Conservation (phyloP, 2,113 vertebrate species). For the Aepyceros melampus region DNA sequence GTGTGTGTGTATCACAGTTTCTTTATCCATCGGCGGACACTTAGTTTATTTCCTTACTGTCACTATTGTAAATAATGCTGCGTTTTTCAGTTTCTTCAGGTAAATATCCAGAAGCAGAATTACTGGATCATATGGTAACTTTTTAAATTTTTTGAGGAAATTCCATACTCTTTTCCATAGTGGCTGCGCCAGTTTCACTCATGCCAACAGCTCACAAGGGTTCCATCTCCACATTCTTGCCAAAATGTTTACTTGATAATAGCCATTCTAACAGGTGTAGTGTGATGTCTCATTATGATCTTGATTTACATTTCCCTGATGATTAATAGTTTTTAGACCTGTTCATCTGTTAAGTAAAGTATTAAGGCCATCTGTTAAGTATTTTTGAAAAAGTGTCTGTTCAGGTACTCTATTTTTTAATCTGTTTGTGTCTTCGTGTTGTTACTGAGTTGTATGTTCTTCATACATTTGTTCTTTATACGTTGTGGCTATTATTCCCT, state of each 20-base stretch:
- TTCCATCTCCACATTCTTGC: not conserved
- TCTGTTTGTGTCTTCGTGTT: not conserved
- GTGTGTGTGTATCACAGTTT: not conserved
- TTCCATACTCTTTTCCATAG: not conserved
- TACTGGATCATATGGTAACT: not conserved
- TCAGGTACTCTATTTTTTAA: not conserved
- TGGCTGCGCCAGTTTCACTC: not conserved
- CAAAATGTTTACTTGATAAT: not conserved
- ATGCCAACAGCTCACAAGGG: not conserved
- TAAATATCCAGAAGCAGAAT: not conserved
- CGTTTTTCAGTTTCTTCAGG: not conserved
- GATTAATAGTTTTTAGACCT: not conserved
- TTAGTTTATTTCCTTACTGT: not conserved
- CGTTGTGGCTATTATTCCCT: not conserved
- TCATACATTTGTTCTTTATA: not conserved
- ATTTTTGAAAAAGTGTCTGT: not conserved
- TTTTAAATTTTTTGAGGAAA: not conserved
- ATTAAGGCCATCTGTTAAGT: not conserved
- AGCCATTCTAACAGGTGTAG: not conserved
- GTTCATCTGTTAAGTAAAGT: too few relatives aligned
- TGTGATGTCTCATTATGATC: not conserved
- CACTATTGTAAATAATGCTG: not conserved
- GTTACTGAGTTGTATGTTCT: not conserved
- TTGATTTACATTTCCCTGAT: not conserved
- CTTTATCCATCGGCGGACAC: not conserved